These are phyloP conservation scores for Colletes latitarsis DNA, from an alignment of 1,140 invertebrate species.

Conservation along the genomic window DNA sequence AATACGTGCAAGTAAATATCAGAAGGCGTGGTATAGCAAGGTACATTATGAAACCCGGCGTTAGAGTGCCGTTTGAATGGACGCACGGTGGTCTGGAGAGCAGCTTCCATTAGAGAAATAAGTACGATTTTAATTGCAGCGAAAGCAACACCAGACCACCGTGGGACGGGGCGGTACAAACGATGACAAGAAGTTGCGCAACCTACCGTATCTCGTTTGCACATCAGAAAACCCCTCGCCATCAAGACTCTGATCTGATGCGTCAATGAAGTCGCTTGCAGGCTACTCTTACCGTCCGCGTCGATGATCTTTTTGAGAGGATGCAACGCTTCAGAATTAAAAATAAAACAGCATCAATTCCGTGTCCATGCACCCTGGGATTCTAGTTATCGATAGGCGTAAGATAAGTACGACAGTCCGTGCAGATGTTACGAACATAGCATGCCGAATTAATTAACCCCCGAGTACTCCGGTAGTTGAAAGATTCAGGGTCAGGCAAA, in stretches of 20 bases:
- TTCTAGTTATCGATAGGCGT: no score
- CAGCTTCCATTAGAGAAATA: no score
- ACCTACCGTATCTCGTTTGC: slow-evolving; percentile 86
- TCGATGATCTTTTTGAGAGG: slow-evolving; percentile 40
- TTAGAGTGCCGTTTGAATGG: background rate
- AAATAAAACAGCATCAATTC: background rate
- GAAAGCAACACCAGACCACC: no score
- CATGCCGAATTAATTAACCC: no score
- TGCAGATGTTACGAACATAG: background rate
- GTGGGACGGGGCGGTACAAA: background rate
- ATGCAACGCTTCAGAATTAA: slow-evolving; percentile 54
- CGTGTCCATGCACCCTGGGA: background rate
- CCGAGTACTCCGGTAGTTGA: no score
- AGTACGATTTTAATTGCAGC: no score
- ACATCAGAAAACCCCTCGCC: slow-evolving; percentile 86
- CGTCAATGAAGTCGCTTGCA: slow-evolving; percentile 86
- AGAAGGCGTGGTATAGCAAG: background rate
- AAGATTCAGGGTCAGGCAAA: no score
- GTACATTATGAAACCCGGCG: background rate
- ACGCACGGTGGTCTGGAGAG: no score
- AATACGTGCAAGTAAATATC: background rate
- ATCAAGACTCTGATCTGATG: slow-evolving; percentile 88
- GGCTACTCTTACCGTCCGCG: slow-evolving; percentile 52
- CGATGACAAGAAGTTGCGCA: background rate
- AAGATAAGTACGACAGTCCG: background rate